Evolutionary conservation across 2,113 vertebrate genomes (phyloP).

Genomic region (Turdus rufiventris): DNA sequence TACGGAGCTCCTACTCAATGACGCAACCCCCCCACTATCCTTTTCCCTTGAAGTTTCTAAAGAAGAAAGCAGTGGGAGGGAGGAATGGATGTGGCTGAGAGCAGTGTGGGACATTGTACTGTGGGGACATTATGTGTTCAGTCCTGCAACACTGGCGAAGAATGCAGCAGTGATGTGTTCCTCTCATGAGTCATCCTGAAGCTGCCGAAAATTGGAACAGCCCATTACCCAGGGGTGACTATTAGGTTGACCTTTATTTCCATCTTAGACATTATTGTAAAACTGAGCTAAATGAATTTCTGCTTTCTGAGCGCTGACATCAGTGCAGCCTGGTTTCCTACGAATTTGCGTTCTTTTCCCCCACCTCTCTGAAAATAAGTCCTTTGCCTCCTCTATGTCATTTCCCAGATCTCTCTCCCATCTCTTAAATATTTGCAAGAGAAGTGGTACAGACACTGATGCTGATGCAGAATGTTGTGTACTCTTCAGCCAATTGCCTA

Average conservation of each 20-base stretch:
- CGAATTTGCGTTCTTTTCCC: background rate
- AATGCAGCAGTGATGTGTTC: background rate
- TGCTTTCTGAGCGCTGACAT: background rate
- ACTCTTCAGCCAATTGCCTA: background rate
- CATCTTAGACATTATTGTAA: background rate
- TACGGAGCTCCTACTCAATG: background rate
- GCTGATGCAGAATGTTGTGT: background rate
- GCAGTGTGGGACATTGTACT: background rate
- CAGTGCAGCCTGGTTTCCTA: background rate
- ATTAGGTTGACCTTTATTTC: constrained; percentile 21
- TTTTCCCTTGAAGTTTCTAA: background rate
- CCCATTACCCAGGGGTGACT: background rate
- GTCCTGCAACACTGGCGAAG: background rate
- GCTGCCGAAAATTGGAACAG: background rate
- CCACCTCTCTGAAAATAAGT: background rate
- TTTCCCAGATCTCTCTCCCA: background rate
- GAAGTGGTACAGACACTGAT: background rate
- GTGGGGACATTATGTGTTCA: background rate
- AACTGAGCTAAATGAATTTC: background rate
- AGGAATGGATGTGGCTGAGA: fast-evolving
- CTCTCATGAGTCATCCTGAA: background rate
- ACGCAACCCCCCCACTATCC: background rate
- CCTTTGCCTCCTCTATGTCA: background rate
- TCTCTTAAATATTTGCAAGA: background rate
- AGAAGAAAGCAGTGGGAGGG: background rate